These are phyloP conservation scores for Zootoca vivipara DNA, from an alignment of 2,113 vertebrate species.

Conservation along the genomic window DNA sequence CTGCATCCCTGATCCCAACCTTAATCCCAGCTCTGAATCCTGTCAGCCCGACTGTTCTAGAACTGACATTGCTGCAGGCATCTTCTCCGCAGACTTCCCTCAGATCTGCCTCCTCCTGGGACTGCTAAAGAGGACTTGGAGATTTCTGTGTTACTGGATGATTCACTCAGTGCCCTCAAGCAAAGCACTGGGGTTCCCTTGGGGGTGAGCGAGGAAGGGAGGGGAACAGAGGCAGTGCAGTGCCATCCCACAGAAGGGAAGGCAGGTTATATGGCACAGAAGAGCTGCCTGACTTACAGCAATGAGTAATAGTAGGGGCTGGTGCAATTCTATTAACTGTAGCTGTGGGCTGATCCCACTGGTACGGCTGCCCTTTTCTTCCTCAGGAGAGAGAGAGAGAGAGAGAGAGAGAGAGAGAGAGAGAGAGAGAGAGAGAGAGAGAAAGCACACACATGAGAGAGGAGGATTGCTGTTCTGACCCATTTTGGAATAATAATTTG, in stretches of 20 bases:
- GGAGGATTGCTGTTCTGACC: not conserved
- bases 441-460: not conserved
- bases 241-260: not conserved
- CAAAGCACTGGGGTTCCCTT: slow-evolving; percentile 64
- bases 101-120: slow-evolving; percentile 84
- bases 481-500: not conserved
- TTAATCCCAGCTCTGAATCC: slow-evolving; percentile 83
- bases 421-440: not conserved
- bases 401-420: not conserved
- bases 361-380: fast-evolving
- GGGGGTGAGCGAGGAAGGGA: slow-evolving; percentile 3
- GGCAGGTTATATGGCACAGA: not conserved
- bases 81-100: slow-evolving; percentile 78
- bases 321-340: fast-evolving
- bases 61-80: slow-evolving; percentile 88
- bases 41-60: slow-evolving; percentile 79
- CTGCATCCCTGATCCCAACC: slow-evolving; percentile 76
- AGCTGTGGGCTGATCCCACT: not conserved
- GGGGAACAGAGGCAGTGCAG: not conserved
- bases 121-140: slow-evolving; percentile 81
- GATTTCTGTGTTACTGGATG: slow-evolving; percentile 76
- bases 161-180: slow-evolving; percentile 78
- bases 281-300: not conserved
- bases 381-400: not conserved
- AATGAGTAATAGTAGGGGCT: not conserved